Base-by-base conservation (phyloP, 1,140 invertebrate species). In the Drosophila grimshawi region DNA sequence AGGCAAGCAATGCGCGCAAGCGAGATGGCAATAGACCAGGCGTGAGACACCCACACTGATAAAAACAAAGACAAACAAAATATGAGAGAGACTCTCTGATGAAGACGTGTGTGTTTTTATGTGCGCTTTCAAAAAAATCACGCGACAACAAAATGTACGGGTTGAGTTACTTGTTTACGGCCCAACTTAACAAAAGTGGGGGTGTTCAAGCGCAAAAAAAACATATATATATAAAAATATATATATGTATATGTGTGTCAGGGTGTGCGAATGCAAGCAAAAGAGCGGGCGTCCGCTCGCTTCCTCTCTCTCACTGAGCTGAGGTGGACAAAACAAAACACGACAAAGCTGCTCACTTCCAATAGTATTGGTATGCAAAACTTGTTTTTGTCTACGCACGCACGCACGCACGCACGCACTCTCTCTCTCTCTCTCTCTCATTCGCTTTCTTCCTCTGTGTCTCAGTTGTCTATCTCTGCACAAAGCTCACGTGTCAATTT, bases 321-420 rank as follows among this genome's bases (percentile, higher is more conserved):
- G 68, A 33, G 19, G 19, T 19, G 19, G 19, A 19, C 64, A 73
- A 68, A 68, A 73, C 70, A 73, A 73, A 68, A 55, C 49, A 67
- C 27, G 33, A 46, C 29, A 65, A 55, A 62, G 41, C 57, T 37
- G 57, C 51, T 33, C 45, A 37, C 45, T 76, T 59, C 62, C 53
- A 67, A 64, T 59, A 11, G 49, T 59, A 60, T 59, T 72, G 32
- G 64, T 83, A 76, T 76, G 72, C 65, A 81, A 70, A 82, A 81
- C 75, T 78, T 83, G 80, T 69, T 75, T 75, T 75, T 63, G 52
- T 55, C 80, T 53, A 82, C 66, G 80, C 80, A 63, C 72, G 81
- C 74, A 62, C 51, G 48, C 33, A 19, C 19, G 19, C 41, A 30
- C 71, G 57, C 62, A 10, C 19, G 19, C 19, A 19, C 19, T 19